Evolutionary conservation across 2,888 invertebrate genomes (phyloP).

Genomic region (Acanthosepion esculentum): DNA sequence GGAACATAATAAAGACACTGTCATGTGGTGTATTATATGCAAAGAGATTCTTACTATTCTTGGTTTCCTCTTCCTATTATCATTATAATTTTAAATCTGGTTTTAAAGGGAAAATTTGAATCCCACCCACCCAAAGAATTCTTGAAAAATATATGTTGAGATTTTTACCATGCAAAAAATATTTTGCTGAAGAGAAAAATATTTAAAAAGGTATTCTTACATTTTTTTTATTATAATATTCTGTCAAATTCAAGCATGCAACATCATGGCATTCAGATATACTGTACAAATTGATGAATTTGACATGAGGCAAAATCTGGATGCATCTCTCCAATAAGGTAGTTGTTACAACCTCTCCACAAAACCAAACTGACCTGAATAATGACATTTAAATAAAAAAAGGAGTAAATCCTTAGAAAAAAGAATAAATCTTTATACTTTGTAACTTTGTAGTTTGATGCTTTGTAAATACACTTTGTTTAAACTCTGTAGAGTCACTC

Average conservation of each 20-base stretch:
- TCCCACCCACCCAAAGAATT: too few relatives aligned
- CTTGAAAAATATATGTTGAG: too few relatives aligned
- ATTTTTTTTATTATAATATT: conserved; percentile 62
- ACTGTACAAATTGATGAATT: conserved; percentile 75
- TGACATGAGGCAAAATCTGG: conserved; percentile 69
- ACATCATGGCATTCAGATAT: conserved; percentile 76
- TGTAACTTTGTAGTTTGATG: too few relatives aligned
- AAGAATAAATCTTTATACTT: neutral
- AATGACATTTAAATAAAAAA: neutral
- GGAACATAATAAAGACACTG: too few relatives aligned
- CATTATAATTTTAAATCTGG: too few relatives aligned
- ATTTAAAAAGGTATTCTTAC: neutral
- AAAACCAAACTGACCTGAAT: conserved; percentile 71
- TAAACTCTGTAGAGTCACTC: too few relatives aligned
- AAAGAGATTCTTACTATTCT: too few relatives aligned
- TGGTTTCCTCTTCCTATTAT: too few relatives aligned
- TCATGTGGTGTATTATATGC: too few relatives aligned
- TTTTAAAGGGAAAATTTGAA: too few relatives aligned
- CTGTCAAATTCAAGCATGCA: conserved; percentile 70
- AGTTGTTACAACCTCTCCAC: conserved; percentile 76
- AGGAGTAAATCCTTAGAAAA: neutral
- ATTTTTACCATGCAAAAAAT: too few relatives aligned
- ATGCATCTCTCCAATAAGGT: conserved; percentile 71
- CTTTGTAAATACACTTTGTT: too few relatives aligned
- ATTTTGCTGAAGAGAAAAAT: neutral